phyloP scores from a whole-genome alignment of 2,113 vertebrate genomes.

The Heliornis fulica region DNA sequence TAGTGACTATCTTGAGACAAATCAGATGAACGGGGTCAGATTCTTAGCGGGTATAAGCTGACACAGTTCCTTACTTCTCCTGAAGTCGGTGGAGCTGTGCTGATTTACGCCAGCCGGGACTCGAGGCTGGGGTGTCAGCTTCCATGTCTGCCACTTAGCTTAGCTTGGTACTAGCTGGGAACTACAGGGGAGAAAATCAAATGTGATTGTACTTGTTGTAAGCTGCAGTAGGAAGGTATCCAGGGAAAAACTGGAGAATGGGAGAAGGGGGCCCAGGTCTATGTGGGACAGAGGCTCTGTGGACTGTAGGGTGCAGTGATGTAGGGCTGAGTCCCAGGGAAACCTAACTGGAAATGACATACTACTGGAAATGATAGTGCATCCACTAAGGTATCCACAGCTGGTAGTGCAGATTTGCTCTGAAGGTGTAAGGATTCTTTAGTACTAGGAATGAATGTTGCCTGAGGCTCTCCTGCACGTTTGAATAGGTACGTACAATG shows the following conservation, averaged over 20 bases:
- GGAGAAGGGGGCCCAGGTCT: neutral
- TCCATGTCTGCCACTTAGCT: neutral
- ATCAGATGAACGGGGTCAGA: conserved; percentile 21
- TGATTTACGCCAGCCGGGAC: neutral
- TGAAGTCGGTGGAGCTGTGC: neutral
- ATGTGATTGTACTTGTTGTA: neutral
- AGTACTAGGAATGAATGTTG: neutral
- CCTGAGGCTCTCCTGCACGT: neutral
- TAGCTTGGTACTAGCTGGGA: neutral
- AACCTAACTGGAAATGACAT: neutral
- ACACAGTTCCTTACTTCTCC: neutral
- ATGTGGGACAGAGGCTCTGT: neutral
- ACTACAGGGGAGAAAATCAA: neutral
- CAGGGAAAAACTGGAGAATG: neutral
- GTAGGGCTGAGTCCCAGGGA: neutral
- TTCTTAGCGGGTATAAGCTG: neutral
- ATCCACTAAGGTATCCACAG: neutral
- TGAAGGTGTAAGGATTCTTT: neutral
- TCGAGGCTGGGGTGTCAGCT: neutral
- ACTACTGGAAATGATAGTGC: neutral
- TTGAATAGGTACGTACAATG: neutral
- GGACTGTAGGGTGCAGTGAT: neutral
- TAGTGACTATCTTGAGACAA: conserved; percentile 30
- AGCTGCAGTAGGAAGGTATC: neutral
- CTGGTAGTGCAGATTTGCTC: neutral